A percentile compares a stretch with the other conserved stretches of the same genome.
These are phyloP conservation scores for Gallinago media DNA, from an alignment of 2,113 vertebrate genomes.

Conservation along the genomic window DNA sequence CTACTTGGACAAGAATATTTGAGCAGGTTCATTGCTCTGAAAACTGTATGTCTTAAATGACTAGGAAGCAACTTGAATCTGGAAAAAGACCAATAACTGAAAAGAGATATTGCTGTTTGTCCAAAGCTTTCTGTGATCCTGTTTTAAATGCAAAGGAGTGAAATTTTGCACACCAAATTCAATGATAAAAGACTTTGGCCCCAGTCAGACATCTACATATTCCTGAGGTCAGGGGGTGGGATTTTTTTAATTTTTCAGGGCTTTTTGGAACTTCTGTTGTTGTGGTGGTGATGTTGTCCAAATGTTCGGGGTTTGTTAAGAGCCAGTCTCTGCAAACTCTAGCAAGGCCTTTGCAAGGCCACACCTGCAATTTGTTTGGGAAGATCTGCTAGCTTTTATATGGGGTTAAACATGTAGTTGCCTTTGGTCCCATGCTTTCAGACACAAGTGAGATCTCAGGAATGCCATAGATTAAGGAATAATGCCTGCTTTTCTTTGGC, in stretches of 20 bases:
- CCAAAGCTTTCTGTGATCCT: neutral
- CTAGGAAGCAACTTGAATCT: neutral
- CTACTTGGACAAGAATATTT: neutral
- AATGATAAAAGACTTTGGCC: neutral
- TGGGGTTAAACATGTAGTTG: neutral
- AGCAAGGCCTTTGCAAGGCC: neutral
- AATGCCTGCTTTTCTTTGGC: neutral
- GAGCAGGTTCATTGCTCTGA: neutral
- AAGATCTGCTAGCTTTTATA: neutral
- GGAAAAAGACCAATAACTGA: neutral
- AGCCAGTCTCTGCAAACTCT: neutral
- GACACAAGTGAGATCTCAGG: neutral
- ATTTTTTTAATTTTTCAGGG: neutral
- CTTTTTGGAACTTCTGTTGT: neutral
- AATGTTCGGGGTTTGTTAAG: neutral
- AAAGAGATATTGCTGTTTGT: neutral
- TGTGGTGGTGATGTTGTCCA: neutral
- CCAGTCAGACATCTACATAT: neutral
- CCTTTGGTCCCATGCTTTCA: neutral
- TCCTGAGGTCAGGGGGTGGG: neutral
- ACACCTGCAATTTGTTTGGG: neutral
- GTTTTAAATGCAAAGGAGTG: neutral
- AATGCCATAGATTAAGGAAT: neutral
- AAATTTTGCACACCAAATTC: conserved; percentile 3
- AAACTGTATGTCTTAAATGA: neutral